Evolutionary conservation across 2,113 vertebrate genomes (phyloP), one percentile per base, ranked within the genome.

Genomic region (Mesocricetus auratus): DNA sequence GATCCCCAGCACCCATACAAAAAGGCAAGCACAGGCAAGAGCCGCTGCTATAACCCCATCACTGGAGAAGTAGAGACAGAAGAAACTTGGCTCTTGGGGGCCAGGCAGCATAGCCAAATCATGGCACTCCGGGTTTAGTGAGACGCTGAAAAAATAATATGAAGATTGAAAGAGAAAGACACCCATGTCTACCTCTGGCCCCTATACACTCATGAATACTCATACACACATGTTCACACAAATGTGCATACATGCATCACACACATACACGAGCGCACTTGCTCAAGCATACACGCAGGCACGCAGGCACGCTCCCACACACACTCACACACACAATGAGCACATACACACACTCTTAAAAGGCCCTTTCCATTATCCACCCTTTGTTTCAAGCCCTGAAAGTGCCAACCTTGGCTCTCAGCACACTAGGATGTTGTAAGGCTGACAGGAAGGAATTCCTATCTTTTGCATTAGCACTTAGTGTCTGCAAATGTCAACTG

Each of bases 401-500:
- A 19, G 62, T 2, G 42, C 39, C 24, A 7, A 33, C 31, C 31
- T 21, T 0, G 86, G 79, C 82, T 86, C 91, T 78, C 86, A 95
- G 64, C 68, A 39, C 71, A 12, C 75, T n/a, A 12, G 45, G 47
- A 16, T 0, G 71, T 62, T 1, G 1, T 12, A 11, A 95, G 77
- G 42, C 50, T 88, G 90, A 90, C 97, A 90, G 81, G 47, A 60
- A 97, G 86, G 36, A 50, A 89, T 60, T 81, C 90, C 75, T 60
- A 92, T 47, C 36, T 73, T 73, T 66, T 91, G 68, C 39, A 85
- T 77, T 92, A 95, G 68, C 79, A 79, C 93, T 95, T 94, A 45
- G 85, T 81, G 96, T 85, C 88, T 75, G 91, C 56, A 81, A 83
- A 96, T 92, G 58, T 85, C 93, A 95, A 13, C 73, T 62, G 36